These are phyloP conservation scores for Myotis daubentonii DNA, from an alignment of 2,797 vertebrate genomes.

Conservation along the genomic window DNA sequence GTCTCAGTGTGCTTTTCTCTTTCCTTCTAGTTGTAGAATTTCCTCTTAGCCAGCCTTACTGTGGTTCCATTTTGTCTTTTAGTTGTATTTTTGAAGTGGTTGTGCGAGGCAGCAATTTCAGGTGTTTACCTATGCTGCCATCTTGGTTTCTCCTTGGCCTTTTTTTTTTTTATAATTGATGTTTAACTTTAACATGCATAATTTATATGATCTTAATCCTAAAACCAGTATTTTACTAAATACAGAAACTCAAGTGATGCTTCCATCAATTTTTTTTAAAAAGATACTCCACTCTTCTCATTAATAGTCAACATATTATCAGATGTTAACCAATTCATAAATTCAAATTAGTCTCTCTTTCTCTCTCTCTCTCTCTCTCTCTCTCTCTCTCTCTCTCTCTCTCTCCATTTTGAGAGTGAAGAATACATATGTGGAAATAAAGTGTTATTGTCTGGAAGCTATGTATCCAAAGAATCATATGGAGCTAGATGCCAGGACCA, in stretches of 20 bases:
- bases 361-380: not conserved
- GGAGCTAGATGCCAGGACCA: not conserved
- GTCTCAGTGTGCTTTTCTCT: too few species aligned
- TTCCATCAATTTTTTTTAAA: not conserved
- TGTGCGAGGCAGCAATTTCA: too few species aligned
- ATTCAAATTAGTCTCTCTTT: not conserved
- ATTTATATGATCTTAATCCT: not conserved
- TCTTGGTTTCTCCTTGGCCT: too few species aligned
- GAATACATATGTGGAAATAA: not conserved
- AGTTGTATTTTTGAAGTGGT: too few species aligned
- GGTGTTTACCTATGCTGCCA: too few species aligned
- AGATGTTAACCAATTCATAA: not conserved
- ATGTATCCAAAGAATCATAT: not conserved
- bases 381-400: too few species aligned
- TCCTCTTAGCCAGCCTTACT: too few species aligned
- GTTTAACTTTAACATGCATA: not conserved
- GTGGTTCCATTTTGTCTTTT: too few species aligned
- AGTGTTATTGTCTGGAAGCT: not conserved
- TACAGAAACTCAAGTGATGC: not conserved
- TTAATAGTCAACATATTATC: not conserved
- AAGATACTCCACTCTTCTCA: not conserved
- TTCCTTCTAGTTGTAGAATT: too few species aligned
- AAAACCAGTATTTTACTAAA: not conserved
- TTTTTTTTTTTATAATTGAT: not conserved
- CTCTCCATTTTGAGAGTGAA: not conserved